phyloP scores from a whole-genome alignment of 2,113 vertebrate species.

The Monarcha castaneiventris region DNA sequence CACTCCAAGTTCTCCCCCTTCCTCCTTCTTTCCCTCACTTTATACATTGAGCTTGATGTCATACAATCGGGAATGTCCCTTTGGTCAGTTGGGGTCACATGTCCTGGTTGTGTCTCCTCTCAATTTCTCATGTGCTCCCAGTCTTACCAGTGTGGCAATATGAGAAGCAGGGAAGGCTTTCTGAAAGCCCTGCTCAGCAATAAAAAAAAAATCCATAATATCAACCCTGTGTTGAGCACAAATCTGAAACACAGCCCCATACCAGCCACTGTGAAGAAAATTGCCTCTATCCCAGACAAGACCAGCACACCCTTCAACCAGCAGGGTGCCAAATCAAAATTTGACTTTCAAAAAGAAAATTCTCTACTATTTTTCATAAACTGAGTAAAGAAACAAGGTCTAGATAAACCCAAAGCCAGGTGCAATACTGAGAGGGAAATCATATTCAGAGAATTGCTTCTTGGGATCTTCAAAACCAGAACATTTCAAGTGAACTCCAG shows the following conservation, averaged over 20 bases:
- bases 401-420: not conserved
- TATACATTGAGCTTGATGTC: not conserved
- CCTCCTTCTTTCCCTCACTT: not conserved
- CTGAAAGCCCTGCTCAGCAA: not conserved
- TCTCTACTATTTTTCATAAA: not conserved
- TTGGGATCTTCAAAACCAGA: not conserved
- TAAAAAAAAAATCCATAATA: not conserved
- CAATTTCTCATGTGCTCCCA: not conserved
- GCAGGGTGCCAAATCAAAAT: not conserved
- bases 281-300: not conserved
- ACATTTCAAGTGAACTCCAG: not conserved
- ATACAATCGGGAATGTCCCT: not conserved
- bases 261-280: not conserved
- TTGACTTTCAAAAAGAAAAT: not conserved
- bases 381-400: not conserved
- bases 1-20: not conserved
- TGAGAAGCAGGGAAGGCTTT: not conserved
- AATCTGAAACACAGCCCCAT: not conserved
- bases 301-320: not conserved
- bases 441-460: not conserved
- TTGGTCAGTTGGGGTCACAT: not conserved
- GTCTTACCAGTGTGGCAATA: not conserved
- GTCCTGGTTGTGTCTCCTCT: not conserved
- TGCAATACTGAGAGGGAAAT: not conserved
- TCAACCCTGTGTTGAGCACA: not conserved